phyloP scores from a whole-genome alignment of 2,113 vertebrate genomes.

The Nibea coibor region DNA sequence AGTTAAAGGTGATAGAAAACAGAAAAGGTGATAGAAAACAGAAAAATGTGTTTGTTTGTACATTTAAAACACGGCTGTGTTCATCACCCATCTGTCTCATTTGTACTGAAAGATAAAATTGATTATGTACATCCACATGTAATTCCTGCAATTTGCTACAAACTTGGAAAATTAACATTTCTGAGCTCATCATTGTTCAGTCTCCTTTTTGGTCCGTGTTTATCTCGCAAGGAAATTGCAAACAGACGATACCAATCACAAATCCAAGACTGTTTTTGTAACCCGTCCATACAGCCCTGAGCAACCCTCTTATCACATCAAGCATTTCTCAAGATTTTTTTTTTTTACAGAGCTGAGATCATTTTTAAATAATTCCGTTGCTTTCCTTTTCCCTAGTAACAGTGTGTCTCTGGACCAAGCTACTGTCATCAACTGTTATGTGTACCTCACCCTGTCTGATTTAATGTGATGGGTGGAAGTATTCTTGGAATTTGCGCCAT shows the following conservation, averaged over 20 bases:
- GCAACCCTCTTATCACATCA: slow-evolving; percentile 45
- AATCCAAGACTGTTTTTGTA: slow-evolving; percentile 41
- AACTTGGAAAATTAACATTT: not conserved
- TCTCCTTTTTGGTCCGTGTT: not conserved
- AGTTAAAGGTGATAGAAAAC: not conserved
- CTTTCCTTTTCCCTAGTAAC: slow-evolving; percentile 30
- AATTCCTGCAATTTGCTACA: not conserved
- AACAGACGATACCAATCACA: slow-evolving; percentile 44
- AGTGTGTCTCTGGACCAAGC: slow-evolving; percentile 24
- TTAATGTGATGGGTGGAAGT: slow-evolving; percentile 32
- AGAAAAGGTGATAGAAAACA: not conserved
- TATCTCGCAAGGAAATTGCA: slow-evolving; percentile 13
- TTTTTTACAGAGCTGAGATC: slow-evolving; percentile 38
- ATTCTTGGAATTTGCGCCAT: slow-evolving; percentile 55
- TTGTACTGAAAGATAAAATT: not conserved
- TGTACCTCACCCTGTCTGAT: slow-evolving; percentile 29
- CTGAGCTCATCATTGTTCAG: not conserved
- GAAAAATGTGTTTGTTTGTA: not conserved
- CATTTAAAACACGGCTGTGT: not conserved
- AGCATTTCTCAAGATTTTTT: slow-evolving; percentile 41
- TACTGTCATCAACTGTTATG: slow-evolving; percentile 43
- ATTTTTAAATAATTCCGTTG: slow-evolving; percentile 57
- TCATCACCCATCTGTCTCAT: not conserved
- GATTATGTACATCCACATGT: not conserved
- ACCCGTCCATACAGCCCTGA: slow-evolving; percentile 6